These are phyloP conservation scores for Cichladusa arquata DNA, from an alignment of 2,113 vertebrate genomes.

Conservation along the genomic window DNA sequence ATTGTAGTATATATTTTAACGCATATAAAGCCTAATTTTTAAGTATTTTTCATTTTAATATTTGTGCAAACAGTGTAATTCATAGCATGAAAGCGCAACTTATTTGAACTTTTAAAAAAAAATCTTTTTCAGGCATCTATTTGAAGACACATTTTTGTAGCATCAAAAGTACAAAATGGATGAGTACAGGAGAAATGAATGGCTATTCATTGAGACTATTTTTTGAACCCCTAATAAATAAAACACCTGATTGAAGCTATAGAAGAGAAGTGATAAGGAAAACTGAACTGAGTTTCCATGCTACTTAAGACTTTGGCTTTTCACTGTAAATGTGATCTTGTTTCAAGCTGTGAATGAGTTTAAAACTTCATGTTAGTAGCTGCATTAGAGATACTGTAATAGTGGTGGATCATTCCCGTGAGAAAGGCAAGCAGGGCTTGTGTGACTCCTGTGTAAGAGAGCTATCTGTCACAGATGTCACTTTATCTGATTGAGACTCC, in stretches of 20 bases:
- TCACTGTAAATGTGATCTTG: conserved; percentile 80
- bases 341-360: conserved; percentile 80
- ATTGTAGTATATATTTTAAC: background rate
- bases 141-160: background rate
- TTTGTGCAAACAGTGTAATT: background rate
- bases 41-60: background rate
- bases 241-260: conserved; percentile 64
- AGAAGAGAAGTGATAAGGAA: conserved; percentile 78
- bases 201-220: conserved; percentile 55
- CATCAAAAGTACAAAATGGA: background rate
- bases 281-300: conserved; percentile 78
- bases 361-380: conserved; percentile 70
- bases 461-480: conserved; percentile 79
- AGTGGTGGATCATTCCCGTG: conserved; percentile 73
- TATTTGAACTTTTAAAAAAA: background rate
- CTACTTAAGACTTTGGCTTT: conserved; percentile 78
- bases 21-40: background rate
- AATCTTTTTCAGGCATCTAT: background rate
- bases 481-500: conserved; percentile 75
- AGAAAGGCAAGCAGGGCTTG: conserved; percentile 75
- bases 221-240: conserved; percentile 71
- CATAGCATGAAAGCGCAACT: background rate
- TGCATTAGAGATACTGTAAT: conserved; percentile 77
- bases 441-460: conserved; percentile 78
- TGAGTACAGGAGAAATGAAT: background rate